These are phyloP conservation scores for Peromyscus eremicus DNA, from an alignment of 2,797 vertebrate genomes.

Conservation along the genomic window DNA sequence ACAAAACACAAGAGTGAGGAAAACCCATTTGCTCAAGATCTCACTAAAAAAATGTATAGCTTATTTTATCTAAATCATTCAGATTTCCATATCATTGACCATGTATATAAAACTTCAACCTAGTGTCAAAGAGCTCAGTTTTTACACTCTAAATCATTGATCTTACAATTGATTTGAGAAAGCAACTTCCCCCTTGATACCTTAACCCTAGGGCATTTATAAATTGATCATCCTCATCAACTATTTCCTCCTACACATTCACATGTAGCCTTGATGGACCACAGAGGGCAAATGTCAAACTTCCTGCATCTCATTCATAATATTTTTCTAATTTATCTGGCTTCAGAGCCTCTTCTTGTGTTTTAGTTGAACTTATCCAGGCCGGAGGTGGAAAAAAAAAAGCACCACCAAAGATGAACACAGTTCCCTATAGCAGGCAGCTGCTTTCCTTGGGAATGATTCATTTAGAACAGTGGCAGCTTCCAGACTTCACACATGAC, in stretches of 20 bases:
- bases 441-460: conserved; percentile 57
- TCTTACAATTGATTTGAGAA: not conserved
- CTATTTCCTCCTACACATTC: not conserved
- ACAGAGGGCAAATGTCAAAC: conserved; percentile 14
- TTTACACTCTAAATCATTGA: conserved; percentile 19
- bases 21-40: not conserved
- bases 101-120: not conserved
- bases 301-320: conserved; percentile 71
- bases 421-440: conserved; percentile 70
- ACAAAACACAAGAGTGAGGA: not conserved
- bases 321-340: conserved; percentile 61
- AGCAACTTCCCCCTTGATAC: not conserved
- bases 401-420: conserved; percentile 66
- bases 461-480: conserved; percentile 77
- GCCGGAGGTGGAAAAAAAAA: not conserved
- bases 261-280: not conserved
- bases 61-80: conserved; percentile 29
- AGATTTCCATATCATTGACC: not conserved
- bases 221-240: conserved; percentile 6
- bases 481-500: conserved; percentile 76
- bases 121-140: not conserved
- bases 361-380: conserved; percentile 75
- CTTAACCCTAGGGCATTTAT: not conserved
- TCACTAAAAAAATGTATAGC: not conserved
- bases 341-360: conserved; percentile 34